A percentile compares a stretch with the other conserved stretches of the same genome.
Evolutionary conservation across 37 sponge, comb jelly and placozoan genomes (phyloP).

Genomic region (Amphimedon queenslandica): DNA sequence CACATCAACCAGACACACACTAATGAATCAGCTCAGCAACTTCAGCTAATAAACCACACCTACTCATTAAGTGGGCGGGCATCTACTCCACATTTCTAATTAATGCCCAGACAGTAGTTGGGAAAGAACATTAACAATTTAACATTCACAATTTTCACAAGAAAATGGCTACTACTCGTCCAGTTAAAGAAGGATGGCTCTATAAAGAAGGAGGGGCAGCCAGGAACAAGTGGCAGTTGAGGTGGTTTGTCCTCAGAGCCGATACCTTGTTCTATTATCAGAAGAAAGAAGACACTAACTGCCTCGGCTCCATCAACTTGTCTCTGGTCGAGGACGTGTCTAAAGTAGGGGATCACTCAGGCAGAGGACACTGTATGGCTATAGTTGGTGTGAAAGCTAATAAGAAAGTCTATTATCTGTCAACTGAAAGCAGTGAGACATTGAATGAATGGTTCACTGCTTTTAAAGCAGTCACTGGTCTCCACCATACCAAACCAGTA

Average conservation of each 20-base stretch:
- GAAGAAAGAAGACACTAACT: conserved; percentile 38
- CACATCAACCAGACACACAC: too few species aligned
- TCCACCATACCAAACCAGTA: conserved; percentile 2
- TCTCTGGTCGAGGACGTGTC: conserved; percentile 44
- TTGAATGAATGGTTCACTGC: conserved; percentile 60
- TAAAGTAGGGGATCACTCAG: conserved; percentile 50
- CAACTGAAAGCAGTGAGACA: conserved; percentile 37
- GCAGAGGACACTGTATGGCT: conserved; percentile 37
- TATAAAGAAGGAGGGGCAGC: conserved; percentile 63
- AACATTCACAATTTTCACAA: too few species aligned
- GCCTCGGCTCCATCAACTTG: conserved; percentile 36
- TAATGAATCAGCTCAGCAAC: too few species aligned
- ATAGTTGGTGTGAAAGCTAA: conserved; percentile 43
- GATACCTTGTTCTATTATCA: conserved; percentile 37
- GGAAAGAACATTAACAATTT: too few species aligned
- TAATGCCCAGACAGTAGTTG: too few species aligned
- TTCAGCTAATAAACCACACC: too few species aligned
- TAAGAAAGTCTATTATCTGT: conserved; percentile 67
- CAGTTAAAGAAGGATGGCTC: conserved; percentile 58
- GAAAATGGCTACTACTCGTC: too few species aligned
- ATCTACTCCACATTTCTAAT: too few species aligned
- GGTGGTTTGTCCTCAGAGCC: conserved; percentile 55
- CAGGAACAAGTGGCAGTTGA: conserved; percentile 52
- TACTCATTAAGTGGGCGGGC: too few species aligned
- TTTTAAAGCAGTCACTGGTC: conserved; percentile 15